A percentile compares a stretch with the other conserved stretches of the same genome.
These are phyloP conservation scores for Felis chaus DNA, from an alignment of 2,113 vertebrate species.

Conservation along the genomic window DNA sequence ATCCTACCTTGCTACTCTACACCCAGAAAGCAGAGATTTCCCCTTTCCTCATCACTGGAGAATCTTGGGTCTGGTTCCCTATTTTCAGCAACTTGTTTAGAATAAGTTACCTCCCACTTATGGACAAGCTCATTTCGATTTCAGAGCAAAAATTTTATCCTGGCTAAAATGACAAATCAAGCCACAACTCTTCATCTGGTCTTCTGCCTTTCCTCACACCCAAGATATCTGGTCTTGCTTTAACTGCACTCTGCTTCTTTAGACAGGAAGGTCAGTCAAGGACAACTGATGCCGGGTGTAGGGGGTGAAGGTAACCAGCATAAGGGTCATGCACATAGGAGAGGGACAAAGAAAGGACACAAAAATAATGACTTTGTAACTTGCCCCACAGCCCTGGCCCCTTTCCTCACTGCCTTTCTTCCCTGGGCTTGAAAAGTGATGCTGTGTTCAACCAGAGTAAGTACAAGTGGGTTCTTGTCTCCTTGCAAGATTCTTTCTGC, in stretches of 20 bases:
- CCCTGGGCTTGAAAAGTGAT: not conserved
- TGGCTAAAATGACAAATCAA: not conserved
- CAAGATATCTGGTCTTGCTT: not conserved
- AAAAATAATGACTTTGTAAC: not conserved
- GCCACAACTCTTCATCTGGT: not conserved
- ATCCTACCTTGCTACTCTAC: not conserved
- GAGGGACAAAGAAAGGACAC: not conserved
- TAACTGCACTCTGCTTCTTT: not conserved
- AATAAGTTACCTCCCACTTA: not conserved
- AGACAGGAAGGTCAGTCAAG: not conserved
- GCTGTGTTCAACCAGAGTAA: not conserved
- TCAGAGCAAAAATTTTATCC: not conserved
- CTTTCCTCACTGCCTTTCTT: not conserved
- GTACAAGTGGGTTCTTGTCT: not conserved
- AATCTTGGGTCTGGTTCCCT: not conserved
- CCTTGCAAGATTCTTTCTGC: not conserved
- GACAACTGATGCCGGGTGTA: not conserved
- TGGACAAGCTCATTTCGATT: not conserved
- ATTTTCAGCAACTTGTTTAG: not conserved
- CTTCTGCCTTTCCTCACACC: not conserved
- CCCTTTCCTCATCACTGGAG: not conserved
- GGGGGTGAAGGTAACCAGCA: not conserved
- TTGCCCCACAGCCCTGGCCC: not conserved
- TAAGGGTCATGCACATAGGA: not conserved
- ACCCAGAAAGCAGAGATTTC: not conserved